Percentiles rank a stretch among this genome's conserved stretches.
These are phyloP conservation scores for Nasua narica DNA, from an alignment of 2,797 vertebrate genomes.

Conservation along the genomic window DNA sequence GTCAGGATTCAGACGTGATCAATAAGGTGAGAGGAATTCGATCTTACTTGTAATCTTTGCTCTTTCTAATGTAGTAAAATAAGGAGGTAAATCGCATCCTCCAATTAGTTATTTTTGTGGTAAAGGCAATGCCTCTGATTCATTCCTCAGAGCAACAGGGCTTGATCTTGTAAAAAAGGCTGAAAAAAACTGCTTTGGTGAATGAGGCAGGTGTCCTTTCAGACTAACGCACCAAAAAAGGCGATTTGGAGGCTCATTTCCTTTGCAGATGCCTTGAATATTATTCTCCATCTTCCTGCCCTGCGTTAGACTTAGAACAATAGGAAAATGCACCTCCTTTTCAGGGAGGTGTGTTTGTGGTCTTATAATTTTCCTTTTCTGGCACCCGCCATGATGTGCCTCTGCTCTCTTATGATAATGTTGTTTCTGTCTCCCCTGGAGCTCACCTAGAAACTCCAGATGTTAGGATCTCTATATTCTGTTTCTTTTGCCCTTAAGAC, in stretches of 20 bases:
- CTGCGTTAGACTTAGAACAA: neutral
- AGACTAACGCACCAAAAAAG: constrained; percentile 26
- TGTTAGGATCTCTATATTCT: neutral
- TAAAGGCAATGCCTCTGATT: neutral
- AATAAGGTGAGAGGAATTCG: constrained; percentile 27
- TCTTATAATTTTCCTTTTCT: neutral
- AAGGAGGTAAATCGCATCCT: neutral
- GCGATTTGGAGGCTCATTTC: constrained; percentile 22
- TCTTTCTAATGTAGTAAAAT: constrained; percentile 40
- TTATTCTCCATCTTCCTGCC: constrained; percentile 46
- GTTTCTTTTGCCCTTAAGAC: neutral
- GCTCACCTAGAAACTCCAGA: neutral
- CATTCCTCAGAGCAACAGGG: neutral
- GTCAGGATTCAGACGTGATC: constrained; percentile 23
- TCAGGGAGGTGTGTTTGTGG: neutral
- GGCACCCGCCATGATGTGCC: neutral
- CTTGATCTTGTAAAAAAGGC: neutral
- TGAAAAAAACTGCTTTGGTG: constrained; percentile 22
- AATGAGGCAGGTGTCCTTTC: constrained; percentile 40
- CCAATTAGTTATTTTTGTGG: constrained; percentile 8
- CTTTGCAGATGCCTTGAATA: constrained; percentile 41
- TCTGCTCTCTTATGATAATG: neutral
- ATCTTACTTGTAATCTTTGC: neutral
- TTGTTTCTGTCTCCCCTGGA: neutral
- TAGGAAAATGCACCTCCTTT: neutral